Evolutionary conservation across 2,113 vertebrate species (phyloP).

Genomic region (Sporophila hypoxantha): DNA sequence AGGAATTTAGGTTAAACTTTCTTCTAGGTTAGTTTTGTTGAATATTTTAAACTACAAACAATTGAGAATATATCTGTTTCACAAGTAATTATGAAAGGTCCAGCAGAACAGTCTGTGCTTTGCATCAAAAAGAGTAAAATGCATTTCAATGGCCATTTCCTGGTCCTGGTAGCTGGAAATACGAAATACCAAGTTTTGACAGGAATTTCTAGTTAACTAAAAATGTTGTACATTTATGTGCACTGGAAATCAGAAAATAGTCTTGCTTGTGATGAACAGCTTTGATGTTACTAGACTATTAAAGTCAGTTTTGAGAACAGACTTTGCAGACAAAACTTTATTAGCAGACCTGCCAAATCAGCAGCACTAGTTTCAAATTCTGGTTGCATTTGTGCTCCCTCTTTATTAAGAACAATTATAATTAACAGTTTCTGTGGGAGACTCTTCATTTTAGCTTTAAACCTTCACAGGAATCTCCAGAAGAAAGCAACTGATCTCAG

Average conservation of each 20-base stretch:
- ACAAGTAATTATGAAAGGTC: neutral
- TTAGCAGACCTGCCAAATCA: neutral
- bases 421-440: constrained; percentile 51
- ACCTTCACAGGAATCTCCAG: constrained; percentile 45
- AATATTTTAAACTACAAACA: neutral
- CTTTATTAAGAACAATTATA: constrained; percentile 57
- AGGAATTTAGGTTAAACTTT: neutral
- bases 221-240: neutral
- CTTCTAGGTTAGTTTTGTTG: neutral
- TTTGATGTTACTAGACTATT: neutral
- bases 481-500: constrained; percentile 45
- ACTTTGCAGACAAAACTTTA: neutral
- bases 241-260: neutral
- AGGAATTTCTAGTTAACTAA: neutral
- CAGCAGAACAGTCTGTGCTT: neutral
- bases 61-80: neutral
- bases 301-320: neutral
- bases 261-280: neutral
- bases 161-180: neutral
- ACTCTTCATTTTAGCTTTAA: constrained; percentile 45
- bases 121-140: neutral
- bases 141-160: neutral
- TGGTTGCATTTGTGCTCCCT: constrained; percentile 22
- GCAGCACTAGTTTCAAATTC: constrained; percentile 12
- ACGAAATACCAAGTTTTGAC: neutral